Evolutionary conservation across 2,888 invertebrate species (phyloP), one percentile per base, ranked within the genome.

Genomic region (Himalopsyche kuldschensis): DNA sequence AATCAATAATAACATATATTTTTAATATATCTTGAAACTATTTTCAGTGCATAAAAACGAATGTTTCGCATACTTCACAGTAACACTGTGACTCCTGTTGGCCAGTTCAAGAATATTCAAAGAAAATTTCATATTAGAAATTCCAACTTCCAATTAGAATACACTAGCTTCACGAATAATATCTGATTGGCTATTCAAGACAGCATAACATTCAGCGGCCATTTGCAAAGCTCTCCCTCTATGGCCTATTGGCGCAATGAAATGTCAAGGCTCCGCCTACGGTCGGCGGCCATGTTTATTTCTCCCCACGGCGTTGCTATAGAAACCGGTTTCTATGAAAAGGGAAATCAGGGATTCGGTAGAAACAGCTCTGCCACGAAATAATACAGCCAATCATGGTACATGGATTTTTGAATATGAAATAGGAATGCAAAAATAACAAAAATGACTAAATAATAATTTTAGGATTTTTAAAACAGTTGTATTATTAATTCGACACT

Each of bases 151-250:
- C 75, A 75, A 75, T 75, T 4, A 75, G 75, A 75, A 75, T 31
- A 20, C 20, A 20, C 2, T 1, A 24, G 24, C 3, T 41, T 55
- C 3, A 20, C 20, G n/a, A 20, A 55, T 55, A 55, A 20, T 55
- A 55, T 55, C 55, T 55, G 55, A 55, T 55, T 55, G 55, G 55
- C 15, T 55, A 75, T 30, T 30, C 75, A 75, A 31, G 31, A 27
- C 31, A 27, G 30, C 78, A 20, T 20, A 8, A 55, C 20, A 55
- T 8, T 30, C 32, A 48, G 78, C 79, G 79, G 82, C 82, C 82
- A 82, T 82, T 82, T 82, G 82, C 78, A 82, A 82, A 32, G 30
- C 31, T 31, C 48, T 75, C 79, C 32, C 75, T 30, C 48, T 27
- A 8, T 30, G 35, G 46, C 30, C 47, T 24, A 11, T 75, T 48